Base-by-base conservation (phyloP, 2,797 vertebrate species). In the Spinus pinus region DNA sequence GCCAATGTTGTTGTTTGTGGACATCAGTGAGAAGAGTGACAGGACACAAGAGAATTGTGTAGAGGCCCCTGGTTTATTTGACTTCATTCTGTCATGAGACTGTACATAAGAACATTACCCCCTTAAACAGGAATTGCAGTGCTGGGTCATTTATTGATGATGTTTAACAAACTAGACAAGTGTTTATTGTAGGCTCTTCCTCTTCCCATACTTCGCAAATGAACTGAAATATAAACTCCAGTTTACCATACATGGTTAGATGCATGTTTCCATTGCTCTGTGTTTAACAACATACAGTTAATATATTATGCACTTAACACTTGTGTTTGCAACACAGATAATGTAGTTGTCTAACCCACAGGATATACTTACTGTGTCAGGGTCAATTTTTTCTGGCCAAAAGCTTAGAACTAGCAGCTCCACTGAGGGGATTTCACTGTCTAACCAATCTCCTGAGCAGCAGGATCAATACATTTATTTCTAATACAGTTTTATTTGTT, bases 101-200 rank as follows among this genome's bases (percentile, higher is more conserved):
- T 80, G 12, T 35, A n/a, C 44, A 23, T 30, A 78, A 78, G 46
- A 71, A 57, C 42, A 57, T 30, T 73, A 64, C 3, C 18, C 28
- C 16, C 74, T 90, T 85, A 86, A 80, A 80, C 33, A 85, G 46
- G 64, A 90, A 69, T 57, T 60, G 16, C 33, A 37, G 31, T 65
- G 33, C 24, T 87, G 56, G 61, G 31, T 80, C 81, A 44, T 94
- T 93, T 94, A 80, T 54, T 93, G 90, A 88, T 77, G 81, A 66
- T 93, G 60, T 95, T 95, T 93, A 95, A 81, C 73, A 88, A 94
- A 94, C 49, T 54, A 78, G 91, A 94, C 88, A 93, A 95, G 84
- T 94, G 90, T 94, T 96, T 96, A 94, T 58, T 85, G 81, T 67
- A 87, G 67, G 41, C 50, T 87, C 51, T 96, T 96, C 88, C 83